Percentiles rank a stretch among this genome's conserved stretches.
Evolutionary conservation across 64 coral and sea anemone species (phyloP).

Genomic region (Stichodactyla mertensii): DNA sequence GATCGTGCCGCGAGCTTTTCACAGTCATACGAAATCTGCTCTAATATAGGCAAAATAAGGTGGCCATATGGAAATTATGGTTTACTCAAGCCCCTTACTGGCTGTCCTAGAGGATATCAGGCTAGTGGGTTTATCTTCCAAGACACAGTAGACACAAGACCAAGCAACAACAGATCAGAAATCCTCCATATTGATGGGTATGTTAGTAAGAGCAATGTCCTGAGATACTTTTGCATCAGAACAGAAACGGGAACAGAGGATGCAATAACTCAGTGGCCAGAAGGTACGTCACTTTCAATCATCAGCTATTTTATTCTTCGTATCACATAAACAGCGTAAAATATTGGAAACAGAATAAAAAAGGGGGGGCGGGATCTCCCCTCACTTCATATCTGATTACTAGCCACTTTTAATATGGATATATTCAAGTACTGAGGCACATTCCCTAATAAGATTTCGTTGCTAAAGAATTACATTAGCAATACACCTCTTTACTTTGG

Average conservation of each 20-base stretch:
- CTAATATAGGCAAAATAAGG: too few relatives aligned
- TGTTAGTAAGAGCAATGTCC: neutral
- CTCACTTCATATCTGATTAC: too few relatives aligned
- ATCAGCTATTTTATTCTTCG: neutral
- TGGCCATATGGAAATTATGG: neutral
- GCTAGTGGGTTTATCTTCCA: slow-evolving; percentile 29
- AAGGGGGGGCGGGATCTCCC: too few relatives aligned
- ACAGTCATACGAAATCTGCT: too few relatives aligned
- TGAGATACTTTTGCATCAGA: slow-evolving; percentile 1
- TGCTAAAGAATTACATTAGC: neutral
- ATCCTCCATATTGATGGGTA: neutral
- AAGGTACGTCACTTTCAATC: neutral
- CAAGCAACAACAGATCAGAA: slow-evolving; percentile 17
- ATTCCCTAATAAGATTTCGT: neutral
- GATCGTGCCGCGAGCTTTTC: too few relatives aligned
- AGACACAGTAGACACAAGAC: slow-evolving; percentile 27
- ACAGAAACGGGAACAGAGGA: neutral
- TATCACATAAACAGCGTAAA: neutral
- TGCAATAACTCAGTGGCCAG: neutral
- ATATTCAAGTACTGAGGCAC: too few relatives aligned
- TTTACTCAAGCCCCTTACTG: slow-evolving; percentile 13
- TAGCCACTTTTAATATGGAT: too few relatives aligned
- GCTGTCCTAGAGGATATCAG: slow-evolving; percentile 27
- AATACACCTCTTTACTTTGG: neutral
- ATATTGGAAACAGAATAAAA: too few relatives aligned